Evolutionary conservation across 1,140 invertebrate species (phyloP), one percentile per base, ranked within the genome.

Genomic region (Chymomyza costata): DNA sequence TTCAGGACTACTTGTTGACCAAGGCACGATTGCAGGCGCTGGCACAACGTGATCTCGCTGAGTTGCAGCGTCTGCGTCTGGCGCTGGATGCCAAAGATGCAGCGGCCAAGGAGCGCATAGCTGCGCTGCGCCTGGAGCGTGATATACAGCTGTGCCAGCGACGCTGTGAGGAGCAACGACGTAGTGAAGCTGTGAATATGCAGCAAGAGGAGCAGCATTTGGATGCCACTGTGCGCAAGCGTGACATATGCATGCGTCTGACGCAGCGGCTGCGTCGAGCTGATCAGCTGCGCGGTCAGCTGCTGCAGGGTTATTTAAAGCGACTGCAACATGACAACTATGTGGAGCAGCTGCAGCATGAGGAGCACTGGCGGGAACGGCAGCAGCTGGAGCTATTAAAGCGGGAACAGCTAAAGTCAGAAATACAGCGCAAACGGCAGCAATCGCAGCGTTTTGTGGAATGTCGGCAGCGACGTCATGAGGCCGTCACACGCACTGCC

Each of bases 241-340:
- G 66, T 1, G 71, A 85, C 41, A 80, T 74, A 5, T 83, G 74
- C 44, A 58, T 67, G 48, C 53, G 70, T 17, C 55, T 84, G 1
- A 69, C 66, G 0, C 61, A 84, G 19, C 80, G 76, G 1, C 28
- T 86, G 17, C 59, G 67, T 1, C 73, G 78, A 10, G 84, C 84
- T 11, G 76, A 84, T 16, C 58, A 69, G 11, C 53, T 82, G 44
- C 74, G 84, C 0, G 31, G 43, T 1, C 53, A 84, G 31, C 45
- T 83, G 6, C 18, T 86, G 25, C 65, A 81, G 25, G 44, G 66
- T 8, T 83, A 85, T 35, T 18, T 82, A 3, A 60, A 62, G 46
- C 71, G 84, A 1, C 32, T 86, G 48, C 80, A 82, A 34, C 71
- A 76, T 40, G 82, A 84, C 44, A 85, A 85, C 46, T 67, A 82